phyloP scores from a whole-genome alignment of 1,140 invertebrate genomes.

The Drosophila sulfurigaster region DNA sequence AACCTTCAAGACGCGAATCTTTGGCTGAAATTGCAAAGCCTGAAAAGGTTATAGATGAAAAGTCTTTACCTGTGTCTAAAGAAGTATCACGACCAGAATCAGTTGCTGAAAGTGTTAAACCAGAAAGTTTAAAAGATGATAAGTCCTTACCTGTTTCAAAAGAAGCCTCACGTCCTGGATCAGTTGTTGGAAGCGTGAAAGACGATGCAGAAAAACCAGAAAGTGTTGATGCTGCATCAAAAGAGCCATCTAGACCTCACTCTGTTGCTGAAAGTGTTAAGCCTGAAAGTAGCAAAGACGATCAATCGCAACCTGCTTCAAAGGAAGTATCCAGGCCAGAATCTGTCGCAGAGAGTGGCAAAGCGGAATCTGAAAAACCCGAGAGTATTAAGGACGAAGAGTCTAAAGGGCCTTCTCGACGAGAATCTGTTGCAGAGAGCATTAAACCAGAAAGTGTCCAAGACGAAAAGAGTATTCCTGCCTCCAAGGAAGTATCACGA shows the following conservation, averaged over 20 bases:
- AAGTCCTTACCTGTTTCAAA: conserved; percentile 11
- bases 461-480: conserved; percentile 1
- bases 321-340: conserved; percentile 14
- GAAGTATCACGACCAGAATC: conserved; percentile 50
- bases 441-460: conserved; percentile 7
- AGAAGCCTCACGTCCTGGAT: conserved; percentile 50
- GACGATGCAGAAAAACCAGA: background rate
- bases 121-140: conserved; percentile 35
- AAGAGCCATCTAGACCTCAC: conserved; percentile 32
- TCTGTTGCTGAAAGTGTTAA: conserved; percentile 29
- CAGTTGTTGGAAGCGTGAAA: conserved; percentile 27
- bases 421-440: conserved; percentile 18
- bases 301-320: conserved; percentile 29
- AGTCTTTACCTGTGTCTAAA: conserved; percentile 33
- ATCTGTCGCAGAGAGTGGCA: conserved; percentile 16
- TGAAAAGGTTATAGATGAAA: conserved; percentile 23
- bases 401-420: conserved; percentile 39
- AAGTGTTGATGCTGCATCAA: conserved; percentile 29
- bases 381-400: conserved; percentile 10
- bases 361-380: conserved; percentile 6
- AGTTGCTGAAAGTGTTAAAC: conserved; percentile 34
- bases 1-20: conserved; percentile 24
- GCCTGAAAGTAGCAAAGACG: conserved; percentile 26
- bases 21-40: conserved; percentile 26
- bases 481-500: conserved; percentile 18